Evolutionary conservation across 1,140 invertebrate species (phyloP), one percentile per base, ranked within the genome.

Genomic region (Galleria mellonella): DNA sequence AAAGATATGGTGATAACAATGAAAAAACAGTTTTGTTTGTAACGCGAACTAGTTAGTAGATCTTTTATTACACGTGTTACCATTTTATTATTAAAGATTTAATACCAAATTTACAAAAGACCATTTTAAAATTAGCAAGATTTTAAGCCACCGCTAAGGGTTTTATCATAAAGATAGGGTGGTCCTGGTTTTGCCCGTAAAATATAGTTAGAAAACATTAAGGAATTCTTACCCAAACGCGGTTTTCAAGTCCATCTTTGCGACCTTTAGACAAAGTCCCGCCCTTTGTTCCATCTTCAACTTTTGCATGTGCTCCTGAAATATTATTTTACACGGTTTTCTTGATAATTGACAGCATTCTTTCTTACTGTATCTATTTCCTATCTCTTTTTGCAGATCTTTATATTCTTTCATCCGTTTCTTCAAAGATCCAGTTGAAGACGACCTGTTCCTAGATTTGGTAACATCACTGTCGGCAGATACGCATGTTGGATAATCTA

Each of bases 321-420:
- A 62, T 1, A 81, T 45, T 6, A 70, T 62, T 30, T 63, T 71
- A 31, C 74, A 83, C 0, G 49, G 29, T 23, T 53, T 68, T 36
- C 61, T 52, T 1, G 53, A 71, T 0, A 51, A 35, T 13, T 70
- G 55, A 17, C 79, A 83, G 43, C 79, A 83, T 2, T 75, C 55
- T 45, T 51, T 67, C 52, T 77, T 77, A 0, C 67, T 59, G 42
- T 73, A 81, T 0, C 50, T 51, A 3, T 41, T 41, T 0, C 51
- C 52, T 3, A 83, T 54, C 17, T 75, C 66, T 29, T 73, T 83
- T 39, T 81, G 76, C 15, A 73, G 17, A 33, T 81, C 74, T n/a
- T 78, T 83, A 29, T 68, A 81, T 6, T 74, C 58, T 23, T 75
- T 77, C 59, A 82, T 54, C 6, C 17, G 35, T 5, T 17, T 37